phyloP scores from a whole-genome alignment of 1,140 invertebrate species.

The Trachelipus rathkii region DNA sequence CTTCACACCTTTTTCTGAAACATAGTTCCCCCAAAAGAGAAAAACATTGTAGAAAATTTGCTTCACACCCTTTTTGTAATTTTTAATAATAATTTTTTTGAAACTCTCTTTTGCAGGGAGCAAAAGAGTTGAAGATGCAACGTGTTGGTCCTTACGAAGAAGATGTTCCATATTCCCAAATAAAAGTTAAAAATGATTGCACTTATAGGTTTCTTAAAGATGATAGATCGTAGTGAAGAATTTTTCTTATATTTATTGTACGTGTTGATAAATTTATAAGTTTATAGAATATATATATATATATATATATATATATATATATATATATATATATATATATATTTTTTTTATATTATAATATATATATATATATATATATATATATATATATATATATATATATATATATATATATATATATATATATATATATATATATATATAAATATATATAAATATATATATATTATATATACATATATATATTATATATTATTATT shows the following conservation, averaged over 20 bases:
- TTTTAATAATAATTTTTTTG: too few relatives aligned
- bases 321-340: conserved; percentile 23
- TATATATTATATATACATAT: neutral
- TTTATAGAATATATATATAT: conserved; percentile 13
- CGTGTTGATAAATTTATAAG: neutral
- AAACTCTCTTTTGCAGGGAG: neutral
- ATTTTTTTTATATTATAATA: neutral
- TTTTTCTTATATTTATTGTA: neutral
- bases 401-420: conserved; percentile 5
- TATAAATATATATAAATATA: conserved; percentile 9
- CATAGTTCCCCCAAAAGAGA: too few relatives aligned
- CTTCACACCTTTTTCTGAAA: too few relatives aligned
- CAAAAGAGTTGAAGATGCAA: neutral
- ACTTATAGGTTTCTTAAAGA: neutral
- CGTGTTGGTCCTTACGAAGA: neutral
- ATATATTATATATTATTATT: neutral
- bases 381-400: conserved; percentile 18
- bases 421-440: conserved; percentile 18
- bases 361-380: conserved; percentile 10
- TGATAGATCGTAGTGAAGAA: neutral
- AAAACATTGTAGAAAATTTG: too few relatives aligned
- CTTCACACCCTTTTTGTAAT: too few relatives aligned
- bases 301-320: conserved; percentile 21
- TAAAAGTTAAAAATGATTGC: neutral
- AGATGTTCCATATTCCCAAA: neutral